Base-by-base conservation (phyloP, 2,113 vertebrate species). In the Equus quagga region DNA sequence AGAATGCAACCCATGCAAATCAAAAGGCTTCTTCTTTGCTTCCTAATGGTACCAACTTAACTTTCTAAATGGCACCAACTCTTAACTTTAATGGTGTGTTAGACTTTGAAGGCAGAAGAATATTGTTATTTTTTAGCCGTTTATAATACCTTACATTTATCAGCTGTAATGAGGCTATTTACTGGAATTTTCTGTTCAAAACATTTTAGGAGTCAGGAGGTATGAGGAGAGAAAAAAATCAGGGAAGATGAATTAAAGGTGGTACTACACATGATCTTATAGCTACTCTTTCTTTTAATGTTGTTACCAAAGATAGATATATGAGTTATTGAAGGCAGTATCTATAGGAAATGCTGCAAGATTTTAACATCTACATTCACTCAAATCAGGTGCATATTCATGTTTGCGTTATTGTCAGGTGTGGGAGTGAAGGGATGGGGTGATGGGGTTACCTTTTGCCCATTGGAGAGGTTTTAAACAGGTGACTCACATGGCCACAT, bases 161-260 rank as follows among this genome's bases (percentile, higher is more conserved):
- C 90, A 97, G 88, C 98, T 98, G 49, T 81, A 98, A 97, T 89
- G 80, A 79, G 80, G 84, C 79, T 96, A 97, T 89, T 94, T 87
- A 82, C 79, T 95, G 67, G 51, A 87, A 94, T 62, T 46, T 89
- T 97, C 97, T 95, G 31, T 96, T 96, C 91, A 95, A 83, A 97
- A 49, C 19, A 79, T 46, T 60, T 90, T 21, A 85, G 15, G 18
- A 26, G 14, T 11, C 33, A 80, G 75, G 67, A 94, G 41, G 11
- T 75, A 72, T 10, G 6, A 83, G 1, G 33, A 75, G 67, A 17
- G 15, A 4, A 26, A 82, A 56, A 69, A 76, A 36, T n/a, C 0
- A 51, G 73, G 78, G 13, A 84, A 33, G 19, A 87, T 92, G 36
- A 82, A 79, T 54, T 78, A 44, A 72, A 69, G 46, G 6, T 76